These are phyloP conservation scores for Callyntrura sp. DNA, from an alignment of 2,888 invertebrate genomes.

Conservation along the genomic window DNA sequence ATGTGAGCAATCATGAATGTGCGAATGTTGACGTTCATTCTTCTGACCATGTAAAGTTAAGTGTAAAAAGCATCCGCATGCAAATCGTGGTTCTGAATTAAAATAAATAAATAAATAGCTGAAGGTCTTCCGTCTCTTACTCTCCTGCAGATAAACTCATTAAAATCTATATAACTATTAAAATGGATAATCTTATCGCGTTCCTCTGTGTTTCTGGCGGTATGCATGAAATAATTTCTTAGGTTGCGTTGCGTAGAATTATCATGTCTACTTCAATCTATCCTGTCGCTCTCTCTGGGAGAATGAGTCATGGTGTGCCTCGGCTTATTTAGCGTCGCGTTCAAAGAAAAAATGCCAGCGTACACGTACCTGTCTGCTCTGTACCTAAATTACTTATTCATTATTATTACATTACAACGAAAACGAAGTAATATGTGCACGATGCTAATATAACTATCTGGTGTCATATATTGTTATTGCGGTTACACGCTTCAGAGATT, in stretches of 20 bases:
- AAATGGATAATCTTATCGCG: constrained; percentile 51
- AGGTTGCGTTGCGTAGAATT: neutral
- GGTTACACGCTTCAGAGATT: constrained; percentile 68
- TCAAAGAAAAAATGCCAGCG: constrained; percentile 17
- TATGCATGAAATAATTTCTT: constrained; percentile 42
- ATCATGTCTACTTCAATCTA: constrained; percentile 43
- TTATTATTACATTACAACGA: neutral
- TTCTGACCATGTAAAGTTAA: constrained; percentile 53
- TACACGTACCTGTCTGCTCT: neutral
- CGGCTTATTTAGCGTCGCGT: constrained; percentile 15
- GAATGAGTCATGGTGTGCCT: constrained; percentile 41
- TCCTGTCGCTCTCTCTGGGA: neutral
- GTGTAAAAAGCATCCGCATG: constrained; percentile 74
- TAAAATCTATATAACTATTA: constrained; percentile 65
- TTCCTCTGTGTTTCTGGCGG: constrained; percentile 1
- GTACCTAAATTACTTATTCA: constrained; percentile 21
- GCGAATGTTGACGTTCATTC: constrained; percentile 51
- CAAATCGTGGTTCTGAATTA: constrained; percentile 65
- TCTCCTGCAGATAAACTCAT: constrained; percentile 71
- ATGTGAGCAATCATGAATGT: constrained; percentile 20
- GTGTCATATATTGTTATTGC: constrained; percentile 67
- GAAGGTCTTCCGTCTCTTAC: constrained; percentile 73
- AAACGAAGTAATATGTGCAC: neutral
- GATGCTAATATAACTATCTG: constrained; percentile 29
- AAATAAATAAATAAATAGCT: constrained; percentile 72